phyloP scores from a whole-genome alignment of 2,113 vertebrate genomes.

The chimpanzee (Pan troglodytes) region NHGRI_mPanTro3-v2.1_pri NC_072398.2:183470001-183470500 shows the following conservation, averaged over 20 bases:
- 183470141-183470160: not conserved
- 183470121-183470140: not conserved
- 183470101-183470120: not conserved
- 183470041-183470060: not conserved
- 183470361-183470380: not conserved
- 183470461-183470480: not conserved
- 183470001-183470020: not conserved
- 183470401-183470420: not conserved
- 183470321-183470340: not conserved
- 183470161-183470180: not conserved
- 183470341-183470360: not conserved
- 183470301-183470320: not conserved
- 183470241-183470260: not conserved
- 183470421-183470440: not conserved
- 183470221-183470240: not conserved
- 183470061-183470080: not conserved
- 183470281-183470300: not conserved
- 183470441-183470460: not conserved
- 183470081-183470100: not conserved
- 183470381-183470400: not conserved
- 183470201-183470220: not conserved
- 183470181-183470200: not conserved
- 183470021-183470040: not conserved
- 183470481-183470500: not conserved
- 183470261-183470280: not conserved